phyloP scores from a whole-genome alignment of 2,113 vertebrate species.

The Poecilia latipinna region DNA sequence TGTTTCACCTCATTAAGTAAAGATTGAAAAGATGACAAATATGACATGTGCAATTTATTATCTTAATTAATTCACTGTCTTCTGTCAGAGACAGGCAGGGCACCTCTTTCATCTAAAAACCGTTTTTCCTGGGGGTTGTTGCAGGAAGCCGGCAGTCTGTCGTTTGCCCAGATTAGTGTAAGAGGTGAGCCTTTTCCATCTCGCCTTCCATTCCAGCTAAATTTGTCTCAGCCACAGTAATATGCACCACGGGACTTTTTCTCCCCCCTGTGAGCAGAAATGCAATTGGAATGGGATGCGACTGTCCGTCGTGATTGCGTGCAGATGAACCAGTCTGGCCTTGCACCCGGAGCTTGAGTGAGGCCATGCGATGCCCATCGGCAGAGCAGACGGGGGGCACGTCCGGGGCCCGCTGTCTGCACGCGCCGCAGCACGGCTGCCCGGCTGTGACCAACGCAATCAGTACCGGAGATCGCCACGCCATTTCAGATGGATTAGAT shows the following conservation, averaged over 20 bases:
- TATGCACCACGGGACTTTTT: conserved; percentile 56
- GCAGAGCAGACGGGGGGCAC: conserved; percentile 37
- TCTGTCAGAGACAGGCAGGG: conserved; percentile 51
- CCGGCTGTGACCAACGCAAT: conserved; percentile 64
- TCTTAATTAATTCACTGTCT: conserved; percentile 73
- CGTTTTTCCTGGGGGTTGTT: conserved; percentile 25
- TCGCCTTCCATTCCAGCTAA: conserved; percentile 60
- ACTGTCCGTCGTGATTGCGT: conserved; percentile 65
- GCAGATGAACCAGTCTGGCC: conserved; percentile 66
- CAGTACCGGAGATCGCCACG: conserved; percentile 36
- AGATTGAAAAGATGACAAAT: conserved; percentile 74
- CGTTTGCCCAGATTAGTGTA: conserved; percentile 61
- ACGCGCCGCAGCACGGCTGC: conserved; percentile 31
- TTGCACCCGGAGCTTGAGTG: conserved; percentile 45
- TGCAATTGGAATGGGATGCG: conserved; percentile 69
- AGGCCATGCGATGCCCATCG: conserved; percentile 48
- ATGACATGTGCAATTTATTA: conserved; percentile 70
- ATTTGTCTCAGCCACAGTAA: conserved; percentile 70
- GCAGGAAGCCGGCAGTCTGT: conserved; percentile 26
- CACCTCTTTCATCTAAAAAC: conserved; percentile 40
- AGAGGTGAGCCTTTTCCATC: conserved; percentile 66
- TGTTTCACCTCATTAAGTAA: conserved; percentile 69
- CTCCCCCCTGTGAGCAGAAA: conserved; percentile 50
- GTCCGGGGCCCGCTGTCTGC: conserved; percentile 29
- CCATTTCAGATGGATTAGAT: conserved; percentile 57